These are phyloP conservation scores for Puffinus mauretanicus DNA, from an alignment of 2,113 vertebrate species.

Conservation along the genomic window DNA sequence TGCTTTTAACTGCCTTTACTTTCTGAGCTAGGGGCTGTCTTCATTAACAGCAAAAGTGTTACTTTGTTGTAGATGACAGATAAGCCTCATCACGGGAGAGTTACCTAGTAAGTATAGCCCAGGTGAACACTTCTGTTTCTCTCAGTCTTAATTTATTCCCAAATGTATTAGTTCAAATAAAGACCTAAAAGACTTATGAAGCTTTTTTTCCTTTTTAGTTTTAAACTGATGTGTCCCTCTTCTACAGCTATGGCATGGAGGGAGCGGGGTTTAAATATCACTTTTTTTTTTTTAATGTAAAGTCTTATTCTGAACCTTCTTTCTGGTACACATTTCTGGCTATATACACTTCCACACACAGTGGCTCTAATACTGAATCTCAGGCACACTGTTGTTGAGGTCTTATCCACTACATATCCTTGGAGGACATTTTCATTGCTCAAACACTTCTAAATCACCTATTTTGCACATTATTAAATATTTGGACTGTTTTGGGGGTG, in stretches of 20 bases:
- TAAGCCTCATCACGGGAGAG: slow-evolving; percentile 89
- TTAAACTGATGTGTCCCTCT: slow-evolving; percentile 56
- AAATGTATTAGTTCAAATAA: slow-evolving; percentile 69
- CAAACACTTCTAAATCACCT: background rate
- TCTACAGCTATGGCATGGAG: slow-evolving; percentile 50
- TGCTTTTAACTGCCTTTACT: slow-evolving; percentile 81
- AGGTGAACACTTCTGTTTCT: slow-evolving; percentile 84
- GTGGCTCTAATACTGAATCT: background rate
- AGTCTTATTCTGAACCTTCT: slow-evolving; percentile 37
- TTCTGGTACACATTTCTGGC: slow-evolving; percentile 29
- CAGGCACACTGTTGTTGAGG: background rate
- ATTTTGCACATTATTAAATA: background rate
- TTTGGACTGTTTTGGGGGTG: background rate
- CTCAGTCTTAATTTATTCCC: slow-evolving; percentile 77
- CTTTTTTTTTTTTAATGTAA: background rate
- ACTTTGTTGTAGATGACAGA: slow-evolving; percentile 94
- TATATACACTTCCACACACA: background rate
- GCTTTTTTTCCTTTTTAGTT: slow-evolving; percentile 35
- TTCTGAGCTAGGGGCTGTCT: slow-evolving; percentile 83
- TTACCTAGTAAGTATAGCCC: slow-evolving; percentile 93
- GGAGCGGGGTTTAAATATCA: slow-evolving; percentile 43
- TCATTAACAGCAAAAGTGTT: slow-evolving; percentile 89
- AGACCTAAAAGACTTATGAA: slow-evolving; percentile 48
- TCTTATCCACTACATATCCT: background rate
- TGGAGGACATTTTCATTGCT: background rate